Evolutionary conservation across 2,888 invertebrate genomes (phyloP).

Genomic region (Aromia moschata): DNA sequence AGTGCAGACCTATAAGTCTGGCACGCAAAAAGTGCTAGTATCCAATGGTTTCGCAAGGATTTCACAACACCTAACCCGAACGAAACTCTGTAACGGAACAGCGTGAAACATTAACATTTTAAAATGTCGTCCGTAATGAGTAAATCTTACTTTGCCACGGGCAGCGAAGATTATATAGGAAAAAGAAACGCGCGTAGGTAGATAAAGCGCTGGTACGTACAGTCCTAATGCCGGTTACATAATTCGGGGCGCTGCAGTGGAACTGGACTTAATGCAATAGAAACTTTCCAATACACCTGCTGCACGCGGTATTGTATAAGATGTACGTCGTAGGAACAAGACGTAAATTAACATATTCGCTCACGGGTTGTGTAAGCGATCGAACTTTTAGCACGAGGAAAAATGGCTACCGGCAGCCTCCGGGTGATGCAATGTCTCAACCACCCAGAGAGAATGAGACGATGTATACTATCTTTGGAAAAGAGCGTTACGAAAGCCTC

Average conservation of each 20-base stretch:
- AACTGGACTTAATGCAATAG: constrained; percentile 25
- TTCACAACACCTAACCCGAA: too few relatives aligned
- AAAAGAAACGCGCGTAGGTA: constrained; percentile 9
- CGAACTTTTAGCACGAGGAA: too few relatives aligned
- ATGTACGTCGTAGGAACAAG: constrained; percentile 5
- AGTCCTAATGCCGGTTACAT: constrained; percentile 32
- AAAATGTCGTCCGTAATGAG: constrained; percentile 4
- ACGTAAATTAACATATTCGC: constrained; percentile 12
- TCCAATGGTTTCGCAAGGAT: too few relatives aligned
- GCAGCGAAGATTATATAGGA: constrained; percentile 18
- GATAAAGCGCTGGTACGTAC: neutral
- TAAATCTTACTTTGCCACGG: constrained; percentile 14
- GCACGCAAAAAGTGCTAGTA: too few relatives aligned
- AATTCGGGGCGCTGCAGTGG: constrained; percentile 37
- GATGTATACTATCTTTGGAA: too few relatives aligned
- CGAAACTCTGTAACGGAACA: too few relatives aligned
- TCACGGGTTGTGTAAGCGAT: neutral
- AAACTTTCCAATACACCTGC: constrained; percentile 42
- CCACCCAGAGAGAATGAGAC: too few relatives aligned
- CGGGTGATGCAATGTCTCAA: too few relatives aligned
- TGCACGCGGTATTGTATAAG: constrained; percentile 21
- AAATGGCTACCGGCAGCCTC: too few relatives aligned
- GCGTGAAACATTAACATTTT: constrained; percentile 16
- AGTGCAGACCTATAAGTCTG: too few relatives aligned
- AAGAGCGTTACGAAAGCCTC: too few relatives aligned